A percentile compares a stretch with the other conserved stretches of the same genome.
Conservation (phyloP, 2,797 vertebrate species). For the Neosilurus mollespiculum region DNA sequence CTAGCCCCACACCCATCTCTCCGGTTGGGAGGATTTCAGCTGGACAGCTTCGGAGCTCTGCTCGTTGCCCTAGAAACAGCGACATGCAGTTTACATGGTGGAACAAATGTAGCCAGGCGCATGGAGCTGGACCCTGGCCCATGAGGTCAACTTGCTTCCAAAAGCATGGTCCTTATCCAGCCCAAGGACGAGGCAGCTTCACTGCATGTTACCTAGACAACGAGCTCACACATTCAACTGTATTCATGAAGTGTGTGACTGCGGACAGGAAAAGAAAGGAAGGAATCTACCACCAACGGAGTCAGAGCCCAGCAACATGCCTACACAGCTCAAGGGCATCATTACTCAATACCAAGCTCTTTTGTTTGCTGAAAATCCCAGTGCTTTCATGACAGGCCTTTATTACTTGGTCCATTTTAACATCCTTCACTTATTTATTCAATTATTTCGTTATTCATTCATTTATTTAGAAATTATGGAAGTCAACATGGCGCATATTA, state of each 20-base stretch:
- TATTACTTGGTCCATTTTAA: conserved; percentile 5
- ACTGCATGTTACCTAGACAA: conserved; percentile 46
- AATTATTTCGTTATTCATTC: background rate
- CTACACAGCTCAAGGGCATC: conserved; percentile 39
- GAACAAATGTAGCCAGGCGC: conserved; percentile 54
- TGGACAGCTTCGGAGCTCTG: conserved; percentile 91
- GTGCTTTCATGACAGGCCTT: conserved; percentile 1
- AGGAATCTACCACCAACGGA: conserved; percentile 41
- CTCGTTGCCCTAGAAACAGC: conserved; percentile 81
- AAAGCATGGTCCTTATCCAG: conserved; percentile 45
- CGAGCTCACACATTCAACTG: conserved; percentile 41
- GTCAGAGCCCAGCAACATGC: conserved; percentile 33
- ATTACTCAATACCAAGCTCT: conserved; percentile 27
- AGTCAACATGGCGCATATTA: background rate
- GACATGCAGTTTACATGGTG: conserved; percentile 57
- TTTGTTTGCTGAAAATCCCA: conserved; percentile 21
- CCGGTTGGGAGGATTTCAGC: conserved; percentile 85
- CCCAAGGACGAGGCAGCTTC: conserved; percentile 48
- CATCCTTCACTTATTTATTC: background rate
- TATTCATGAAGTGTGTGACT: conserved; percentile 29
- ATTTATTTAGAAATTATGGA: conserved; percentile 16
- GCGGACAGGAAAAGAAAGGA: conserved; percentile 37
- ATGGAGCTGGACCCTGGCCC: conserved; percentile 37
- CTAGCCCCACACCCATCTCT: conserved; percentile 79
- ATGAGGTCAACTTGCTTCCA: conserved; percentile 50